Percentiles rank a stretch among this genome's conserved stretches.
These are phyloP conservation scores for Natrix natrix DNA, from an alignment of 2,797 vertebrate genomes.

Conservation along the genomic window DNA sequence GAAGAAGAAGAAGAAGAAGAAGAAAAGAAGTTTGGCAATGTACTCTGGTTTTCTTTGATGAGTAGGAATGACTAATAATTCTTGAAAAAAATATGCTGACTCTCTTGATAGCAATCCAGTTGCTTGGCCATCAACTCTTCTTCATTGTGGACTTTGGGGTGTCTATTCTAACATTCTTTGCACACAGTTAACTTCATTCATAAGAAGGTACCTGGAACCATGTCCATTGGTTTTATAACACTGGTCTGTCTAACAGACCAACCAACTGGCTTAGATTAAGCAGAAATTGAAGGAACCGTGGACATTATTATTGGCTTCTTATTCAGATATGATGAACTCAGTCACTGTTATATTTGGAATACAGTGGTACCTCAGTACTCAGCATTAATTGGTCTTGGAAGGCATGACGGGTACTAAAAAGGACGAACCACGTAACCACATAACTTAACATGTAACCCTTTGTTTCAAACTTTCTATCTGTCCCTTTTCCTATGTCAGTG, in stretches of 20 bases:
- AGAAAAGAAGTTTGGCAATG: neutral
- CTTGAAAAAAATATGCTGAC: neutral
- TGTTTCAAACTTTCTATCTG: neutral
- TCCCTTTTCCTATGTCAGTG: neutral
- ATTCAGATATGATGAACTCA: neutral
- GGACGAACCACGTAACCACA: neutral
- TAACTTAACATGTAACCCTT: neutral
- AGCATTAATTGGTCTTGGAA: too few relatives aligned
- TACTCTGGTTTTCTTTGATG: neutral
- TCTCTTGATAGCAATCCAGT: neutral
- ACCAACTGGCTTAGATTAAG: neutral
- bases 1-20: too few relatives aligned
- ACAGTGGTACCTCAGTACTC: neutral
- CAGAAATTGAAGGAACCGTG: neutral
- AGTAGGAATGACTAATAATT: neutral
- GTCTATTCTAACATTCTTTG: neutral
- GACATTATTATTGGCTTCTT: neutral
- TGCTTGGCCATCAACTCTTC: neutral
- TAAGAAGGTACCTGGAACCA: neutral
- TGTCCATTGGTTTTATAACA: neutral
- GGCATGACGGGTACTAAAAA: neutral
- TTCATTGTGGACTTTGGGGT: neutral
- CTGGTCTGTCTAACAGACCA: neutral
- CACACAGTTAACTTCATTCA: neutral
- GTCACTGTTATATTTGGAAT: neutral